Evolutionary conservation across 1,140 invertebrate genomes (phyloP), one percentile per base, ranked within the genome.

Genomic region (Agrypnia vestita): DNA sequence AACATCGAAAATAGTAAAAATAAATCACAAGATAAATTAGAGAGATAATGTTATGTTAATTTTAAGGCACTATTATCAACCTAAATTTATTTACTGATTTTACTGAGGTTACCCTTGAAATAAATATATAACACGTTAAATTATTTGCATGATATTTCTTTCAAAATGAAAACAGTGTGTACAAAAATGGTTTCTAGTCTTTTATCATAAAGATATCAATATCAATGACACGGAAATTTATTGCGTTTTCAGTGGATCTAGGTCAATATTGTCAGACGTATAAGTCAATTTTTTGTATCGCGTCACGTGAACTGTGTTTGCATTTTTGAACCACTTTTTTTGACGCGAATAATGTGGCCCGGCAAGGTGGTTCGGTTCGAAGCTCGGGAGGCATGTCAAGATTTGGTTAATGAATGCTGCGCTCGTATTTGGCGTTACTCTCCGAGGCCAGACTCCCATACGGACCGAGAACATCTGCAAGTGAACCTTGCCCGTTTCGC

Each of bases 361-460:
- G 7, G 47, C 67, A 53, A 71, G 67, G 67, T 49, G 17, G 67
- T 71, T 71, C 19, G 17, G 44, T 71, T 71, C 19, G 15, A 13
- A 4, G 49, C 21, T 10, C 59, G 15, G 1, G 53, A 67, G 62
- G 10, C 43, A 17, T 46, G 62, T 46, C 61, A 35, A 13, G 64
- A 47, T 47, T 69, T 69, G 64, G 43, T 21, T 71, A 71, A 49
- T 71, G 47, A 71, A 49, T 51, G 46, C 3, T 51, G 46, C 4
- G 47, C 15, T 53, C 67, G 49, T 71, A 71, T 71, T 71, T 71
- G 67, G 67, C 12, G 35, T 25, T 49, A 25, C 15, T n/a, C n/a
- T 21, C 19, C 46, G 17, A 53, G 67, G 19, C 46, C 47, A 71
- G n/a, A 13, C 43, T 47, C 4, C 3, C 21, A 59, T 15, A 59